Base-by-base conservation (phyloP, 2,888 invertebrate species). In the Drosophila diplacantha region DNA sequence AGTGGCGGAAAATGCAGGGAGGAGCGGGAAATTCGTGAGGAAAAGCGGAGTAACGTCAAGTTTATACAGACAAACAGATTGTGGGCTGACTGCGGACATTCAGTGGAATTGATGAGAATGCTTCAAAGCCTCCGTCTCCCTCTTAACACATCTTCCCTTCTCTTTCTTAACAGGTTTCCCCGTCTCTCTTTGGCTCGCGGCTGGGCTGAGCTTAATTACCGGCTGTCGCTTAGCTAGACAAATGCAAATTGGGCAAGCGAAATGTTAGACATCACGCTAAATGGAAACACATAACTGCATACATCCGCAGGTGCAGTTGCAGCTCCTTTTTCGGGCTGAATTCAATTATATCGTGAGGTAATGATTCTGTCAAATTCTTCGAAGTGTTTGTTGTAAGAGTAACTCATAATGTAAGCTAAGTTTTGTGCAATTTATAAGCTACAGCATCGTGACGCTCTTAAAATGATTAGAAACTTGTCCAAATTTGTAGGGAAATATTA, bases 61-160 rank as follows among this genome's bases (percentile, higher is more conserved):
- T 44, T 38, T 58, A 44, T 32, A 38, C 34, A 60, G 60, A 60
- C 60, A 60, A 60, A 50, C 58, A 65, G 67, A 66, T 65, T 59
- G 51, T 41, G 46, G 58, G 46, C 50, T 62, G 61, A 43, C 35
- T 62, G 63, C 43, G 61, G 61, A 61, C 61, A 62, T 61, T 43
- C 63, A 62, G 43, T 51, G 51, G 24, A 50, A 58, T 38, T 58
- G 24, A 51, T 20, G 41, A n/a, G 50, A 31, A 41, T 35, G 34
- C 50, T 50, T 60, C 62, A 61, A 50, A 60, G 50, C 34, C 38
- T 39, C 7, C 8, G 26, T 26, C 26, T 26, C 8, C 3, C 29
- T 22, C 31, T 26, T n/a, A 31, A 20, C 16, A 16, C 11, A 43
- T 22, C 14, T 39, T 3, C 37, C 14, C 22, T 3, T 31, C 26